A percentile compares a stretch with the other conserved stretches of the same genome.
phyloP scores from a whole-genome alignment of 2,113 vertebrate species.

The Mormyrus lacerda region DNA sequence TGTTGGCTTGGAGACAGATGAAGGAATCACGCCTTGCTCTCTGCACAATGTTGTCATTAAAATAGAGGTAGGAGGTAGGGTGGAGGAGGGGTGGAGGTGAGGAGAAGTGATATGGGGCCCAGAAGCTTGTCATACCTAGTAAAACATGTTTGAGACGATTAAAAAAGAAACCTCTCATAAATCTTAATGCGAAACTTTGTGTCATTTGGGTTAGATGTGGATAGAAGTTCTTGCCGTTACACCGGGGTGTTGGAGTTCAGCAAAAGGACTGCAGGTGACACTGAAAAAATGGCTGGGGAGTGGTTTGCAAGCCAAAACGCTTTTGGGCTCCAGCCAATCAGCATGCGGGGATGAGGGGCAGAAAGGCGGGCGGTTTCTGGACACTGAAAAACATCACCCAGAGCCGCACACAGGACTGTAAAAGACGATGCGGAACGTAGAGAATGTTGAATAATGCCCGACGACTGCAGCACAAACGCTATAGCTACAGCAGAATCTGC shows the following conservation, averaged over 20 bases:
- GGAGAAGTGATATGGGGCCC: background rate
- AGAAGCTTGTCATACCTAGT: background rate
- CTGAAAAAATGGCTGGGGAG: background rate
- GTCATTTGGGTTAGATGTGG: background rate
- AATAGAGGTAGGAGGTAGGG: background rate
- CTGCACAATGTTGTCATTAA: background rate
- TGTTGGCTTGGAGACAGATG: background rate
- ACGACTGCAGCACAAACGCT: background rate
- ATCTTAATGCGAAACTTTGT: background rate
- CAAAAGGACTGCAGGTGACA: background rate
- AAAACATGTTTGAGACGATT: background rate
- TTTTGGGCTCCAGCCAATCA: background rate
- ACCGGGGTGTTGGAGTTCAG: background rate
- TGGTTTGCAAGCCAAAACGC: background rate
- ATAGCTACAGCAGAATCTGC: background rate
- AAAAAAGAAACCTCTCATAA: background rate
- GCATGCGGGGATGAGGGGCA: background rate
- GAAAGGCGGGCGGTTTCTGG: background rate
- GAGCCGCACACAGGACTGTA: background rate
- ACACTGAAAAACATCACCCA: background rate
- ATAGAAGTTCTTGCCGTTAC: background rate
- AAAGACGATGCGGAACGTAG: background rate
- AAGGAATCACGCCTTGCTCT: background rate
- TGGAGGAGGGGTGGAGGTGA: background rate
- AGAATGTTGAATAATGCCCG: background rate